Percentiles rank a stretch among this genome's conserved stretches.
phyloP scores from a whole-genome alignment of 2,888 invertebrate species.

The Amaurobius ferox region DNA sequence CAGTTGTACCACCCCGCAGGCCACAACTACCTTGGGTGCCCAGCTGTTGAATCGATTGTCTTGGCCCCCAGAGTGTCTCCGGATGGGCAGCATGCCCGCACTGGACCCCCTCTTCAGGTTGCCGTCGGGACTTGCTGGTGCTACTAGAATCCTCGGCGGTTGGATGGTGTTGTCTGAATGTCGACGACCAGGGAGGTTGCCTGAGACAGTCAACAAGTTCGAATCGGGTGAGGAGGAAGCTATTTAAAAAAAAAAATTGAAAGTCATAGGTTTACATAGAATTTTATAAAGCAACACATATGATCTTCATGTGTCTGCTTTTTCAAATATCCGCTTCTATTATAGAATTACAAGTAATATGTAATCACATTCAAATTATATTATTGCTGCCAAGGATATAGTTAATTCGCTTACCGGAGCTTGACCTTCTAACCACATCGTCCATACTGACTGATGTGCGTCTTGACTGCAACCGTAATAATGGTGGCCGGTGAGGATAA shows the following conservation, averaged over 20 bases:
- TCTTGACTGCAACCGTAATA: slow-evolving; percentile 73
- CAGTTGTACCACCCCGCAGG: not conserved
- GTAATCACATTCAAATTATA: too few relatives aligned
- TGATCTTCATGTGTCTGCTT: too few relatives aligned
- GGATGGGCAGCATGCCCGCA: slow-evolving; percentile 83
- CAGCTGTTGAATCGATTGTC: slow-evolving; percentile 79
- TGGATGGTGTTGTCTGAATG: slow-evolving; percentile 94
- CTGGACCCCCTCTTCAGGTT: slow-evolving; percentile 55
- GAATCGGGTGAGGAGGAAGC: slow-evolving; percentile 81
- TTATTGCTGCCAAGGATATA: not conserved
- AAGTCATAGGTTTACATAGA: too few relatives aligned
- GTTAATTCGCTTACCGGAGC: slow-evolving; percentile 56
- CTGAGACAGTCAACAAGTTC: slow-evolving; percentile 90
- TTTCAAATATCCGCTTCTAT: too few relatives aligned
- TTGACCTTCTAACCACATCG: slow-evolving; percentile 74
- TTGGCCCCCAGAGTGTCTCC: slow-evolving; percentile 93
- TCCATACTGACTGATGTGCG: slow-evolving; percentile 74
- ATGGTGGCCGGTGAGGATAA: slow-evolving; percentile 74
- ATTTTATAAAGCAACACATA: too few relatives aligned
- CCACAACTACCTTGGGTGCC: slow-evolving; percentile 60
- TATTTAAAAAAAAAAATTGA: slow-evolving; percentile 1
- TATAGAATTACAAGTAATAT: too few relatives aligned
- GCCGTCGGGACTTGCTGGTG: slow-evolving; percentile 86
- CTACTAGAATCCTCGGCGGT: slow-evolving; percentile 89
- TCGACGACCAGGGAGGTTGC: slow-evolving; percentile 89